phyloP scores from a whole-genome alignment of 2,888 invertebrate species.

The Hypsopygia costalis region DNA sequence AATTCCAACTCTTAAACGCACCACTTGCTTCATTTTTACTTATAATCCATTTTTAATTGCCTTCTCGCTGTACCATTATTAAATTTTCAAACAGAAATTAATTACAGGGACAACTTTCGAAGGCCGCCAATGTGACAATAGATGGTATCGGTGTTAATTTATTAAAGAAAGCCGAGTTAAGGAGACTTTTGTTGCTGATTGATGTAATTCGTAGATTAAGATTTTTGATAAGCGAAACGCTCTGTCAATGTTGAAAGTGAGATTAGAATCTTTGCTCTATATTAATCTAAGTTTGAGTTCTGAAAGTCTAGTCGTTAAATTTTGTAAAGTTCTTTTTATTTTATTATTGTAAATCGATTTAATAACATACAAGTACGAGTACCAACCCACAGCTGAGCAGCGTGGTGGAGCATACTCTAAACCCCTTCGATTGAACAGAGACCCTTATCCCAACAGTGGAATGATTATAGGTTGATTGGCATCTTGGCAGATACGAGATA shows the following conservation, averaged over 20 bases:
- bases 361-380: too few species aligned
- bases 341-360: too few species aligned
- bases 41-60: conserved; percentile 78
- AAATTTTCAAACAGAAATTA: conserved; percentile 68
- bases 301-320: conserved; percentile 7
- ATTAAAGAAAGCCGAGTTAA: conserved; percentile 55
- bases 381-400: too few species aligned
- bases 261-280: conserved; percentile 17
- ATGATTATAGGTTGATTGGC: too few species aligned
- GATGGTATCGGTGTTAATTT: conserved; percentile 70
- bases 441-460: too few species aligned
- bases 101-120: conserved; percentile 62
- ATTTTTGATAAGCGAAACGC: conserved; percentile 32
- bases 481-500: too few species aligned
- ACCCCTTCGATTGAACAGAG: too few species aligned
- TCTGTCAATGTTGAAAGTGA: conserved; percentile 25
- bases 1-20: conserved; percentile 69
- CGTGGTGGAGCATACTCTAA: too few species aligned
- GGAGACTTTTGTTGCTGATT: conserved; percentile 49
- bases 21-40: conserved; percentile 70
- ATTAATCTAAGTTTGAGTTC: conserved; percentile 6
- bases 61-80: conserved; percentile 56
- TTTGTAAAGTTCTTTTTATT: conserved; percentile 5
- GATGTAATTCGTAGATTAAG: conserved; percentile 43
- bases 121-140: conserved; percentile 64